Conservation (phyloP, 2,888 invertebrate genomes). For the Xanthorhoe designata region DNA sequence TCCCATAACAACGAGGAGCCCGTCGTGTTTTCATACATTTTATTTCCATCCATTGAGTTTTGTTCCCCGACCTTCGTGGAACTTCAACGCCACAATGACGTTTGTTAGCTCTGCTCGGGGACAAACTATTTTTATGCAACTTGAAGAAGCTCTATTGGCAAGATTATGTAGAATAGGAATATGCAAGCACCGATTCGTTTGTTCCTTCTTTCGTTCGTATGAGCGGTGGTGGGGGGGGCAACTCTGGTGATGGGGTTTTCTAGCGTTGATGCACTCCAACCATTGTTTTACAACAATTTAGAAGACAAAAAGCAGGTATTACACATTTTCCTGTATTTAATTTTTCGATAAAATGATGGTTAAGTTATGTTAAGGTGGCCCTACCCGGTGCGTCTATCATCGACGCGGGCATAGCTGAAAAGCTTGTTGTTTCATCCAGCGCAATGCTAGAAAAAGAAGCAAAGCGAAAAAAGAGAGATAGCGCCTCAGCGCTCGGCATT, state of each 20-base stretch:
- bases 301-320: background rate
- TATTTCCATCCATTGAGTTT: conserved; percentile 18
- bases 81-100: conserved; percentile 19
- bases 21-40: conserved; percentile 12
- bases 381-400: no score
- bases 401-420: no score
- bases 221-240: no score
- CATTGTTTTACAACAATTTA: conserved; percentile 10
- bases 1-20: background rate
- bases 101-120: conserved; percentile 11
- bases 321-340: no score
- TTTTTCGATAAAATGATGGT: no score
- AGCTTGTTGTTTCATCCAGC: no score
- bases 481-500: no score
- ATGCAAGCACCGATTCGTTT: background rate
- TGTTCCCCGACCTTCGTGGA: conserved; percentile 24
- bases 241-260: no score
- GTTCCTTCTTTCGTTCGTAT: no score
- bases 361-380: no score
- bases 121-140: conserved; percentile 18
- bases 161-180: background rate
- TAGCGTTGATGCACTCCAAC: background rate
- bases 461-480: no score
- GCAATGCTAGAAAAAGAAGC: no score
- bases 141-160: conserved; percentile 1